Base-by-base conservation (phyloP, 2,888 invertebrate genomes). In the Laothoe populi region DNA sequence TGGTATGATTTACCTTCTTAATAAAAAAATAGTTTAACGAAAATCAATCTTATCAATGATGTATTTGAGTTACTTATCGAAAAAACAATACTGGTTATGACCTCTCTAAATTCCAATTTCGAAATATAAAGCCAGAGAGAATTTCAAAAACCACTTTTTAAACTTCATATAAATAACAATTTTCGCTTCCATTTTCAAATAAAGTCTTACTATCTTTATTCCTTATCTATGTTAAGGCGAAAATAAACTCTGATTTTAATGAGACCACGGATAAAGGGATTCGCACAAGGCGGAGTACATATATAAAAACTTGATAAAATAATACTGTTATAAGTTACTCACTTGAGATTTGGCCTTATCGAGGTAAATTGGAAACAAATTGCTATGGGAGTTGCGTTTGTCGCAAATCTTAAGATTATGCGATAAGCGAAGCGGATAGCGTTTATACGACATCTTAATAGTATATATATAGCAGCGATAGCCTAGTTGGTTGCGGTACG, bases 281-380 rank as follows among this genome's bases (percentile, higher is more conserved):
- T 2, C 24, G 23, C 1, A n/a, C n/a, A 31, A 11, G 53, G 4
- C 1, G 10, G 8, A 21, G 19, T 31, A 53, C 53, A 53, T 26
- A 40, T 23, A 11, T 16, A 38, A 57, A 7, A 23, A 35, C 23
- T 58, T 19, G 8, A 4, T 24, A 53, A 26, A 44, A 49, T 42
- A 53, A 53, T 60, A 60, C 35, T 48, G 26, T 46, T 58, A 62
- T 46, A 62, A 48, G 58, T 46, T 40, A 58, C 58, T 67, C 65
- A 71, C 79, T 72, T 75, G 82, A 78, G 80, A 79, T 79, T 81
- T 75, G 77, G 78, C 75, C 80, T 80, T 79, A 84, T 84, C 78
- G 79, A 69, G 73, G 76, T 72, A 78, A 82, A 84, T 85, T 85
- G 85, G 74, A 80, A 77, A 84, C 76, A 84, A 84, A 84, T 85